Evolutionary conservation across 2,113 vertebrate species (phyloP).

Genomic region (Machaerirhynchus nigripectus): DNA sequence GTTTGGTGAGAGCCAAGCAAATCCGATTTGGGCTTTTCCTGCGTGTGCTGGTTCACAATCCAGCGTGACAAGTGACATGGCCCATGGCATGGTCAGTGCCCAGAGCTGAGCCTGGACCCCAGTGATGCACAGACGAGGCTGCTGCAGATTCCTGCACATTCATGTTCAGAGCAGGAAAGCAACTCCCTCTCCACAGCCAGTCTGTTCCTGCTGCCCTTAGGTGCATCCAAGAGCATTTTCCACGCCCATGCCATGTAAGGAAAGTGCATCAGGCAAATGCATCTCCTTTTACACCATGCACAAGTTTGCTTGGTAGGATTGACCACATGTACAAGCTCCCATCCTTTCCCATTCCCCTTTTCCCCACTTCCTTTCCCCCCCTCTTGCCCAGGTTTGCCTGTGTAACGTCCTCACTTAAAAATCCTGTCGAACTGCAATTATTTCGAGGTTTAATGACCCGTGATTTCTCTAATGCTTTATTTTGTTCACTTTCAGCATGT

Average conservation of each 20-base stretch:
- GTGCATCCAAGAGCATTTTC: not conserved
- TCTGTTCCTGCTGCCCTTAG: not conserved
- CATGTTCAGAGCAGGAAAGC: not conserved
- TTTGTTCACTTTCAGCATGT: constrained; percentile 48
- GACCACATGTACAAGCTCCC: not conserved
- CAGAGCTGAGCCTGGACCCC: not conserved
- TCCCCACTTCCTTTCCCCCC: not conserved
- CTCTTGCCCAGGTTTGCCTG: not conserved
- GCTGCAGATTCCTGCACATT: not conserved
- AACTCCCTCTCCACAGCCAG: fast-evolving
- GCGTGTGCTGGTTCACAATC: not conserved
- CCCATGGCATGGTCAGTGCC: not conserved
- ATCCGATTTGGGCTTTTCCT: not conserved
- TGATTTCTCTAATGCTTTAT: constrained; percentile 35
- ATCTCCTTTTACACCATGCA: not conserved
- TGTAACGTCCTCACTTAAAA: not conserved
- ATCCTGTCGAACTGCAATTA: constrained; percentile 2
- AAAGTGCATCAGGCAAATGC: not conserved
- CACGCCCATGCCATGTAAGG: fast-evolving
- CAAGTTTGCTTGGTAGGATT: not conserved
- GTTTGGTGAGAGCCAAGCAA: not conserved
- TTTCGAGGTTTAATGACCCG: constrained; percentile 38
- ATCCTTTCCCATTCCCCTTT: not conserved
- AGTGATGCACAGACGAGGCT: fast-evolving
- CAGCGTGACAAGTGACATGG: not conserved